Conservation (phyloP, 2,888 invertebrate genomes). For the Synanthedon tipuliformis region DNA sequence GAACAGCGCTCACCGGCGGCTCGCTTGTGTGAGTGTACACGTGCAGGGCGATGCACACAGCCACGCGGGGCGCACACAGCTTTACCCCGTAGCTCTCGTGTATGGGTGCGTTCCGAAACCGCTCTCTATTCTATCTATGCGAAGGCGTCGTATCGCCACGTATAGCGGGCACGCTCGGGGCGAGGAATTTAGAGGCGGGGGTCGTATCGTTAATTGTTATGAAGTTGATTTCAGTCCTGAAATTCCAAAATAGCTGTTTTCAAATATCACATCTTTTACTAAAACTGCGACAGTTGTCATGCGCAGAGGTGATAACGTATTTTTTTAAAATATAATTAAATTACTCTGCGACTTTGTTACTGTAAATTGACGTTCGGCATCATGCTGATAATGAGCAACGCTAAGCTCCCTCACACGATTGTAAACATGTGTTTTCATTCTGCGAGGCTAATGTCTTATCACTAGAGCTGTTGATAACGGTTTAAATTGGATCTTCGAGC, state of each 20-base stretch:
- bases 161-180: conserved; percentile 69
- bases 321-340: background rate
- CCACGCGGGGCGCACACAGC: conserved; percentile 13
- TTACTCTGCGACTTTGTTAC: background rate
- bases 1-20: conserved; percentile 69
- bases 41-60: conserved; percentile 29
- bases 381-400: background rate
- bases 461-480: conserved; percentile 45
- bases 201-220: conserved; percentile 72
- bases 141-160: conserved; percentile 63
- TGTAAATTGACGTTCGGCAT: background rate
- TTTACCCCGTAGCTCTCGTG: conserved; percentile 32
- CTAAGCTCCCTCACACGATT: background rate
- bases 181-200: conserved; percentile 71
- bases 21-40: conserved; percentile 48
- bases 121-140: conserved; percentile 72
- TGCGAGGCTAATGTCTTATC: conserved; percentile 43
- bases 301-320: conserved; percentile 6
- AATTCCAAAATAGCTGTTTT: conserved; percentile 69
- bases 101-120: conserved; percentile 69
- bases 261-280: conserved; percentile 63
- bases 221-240: conserved; percentile 71
- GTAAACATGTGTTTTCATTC: conserved; percentile 18
- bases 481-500: conserved; percentile 28
- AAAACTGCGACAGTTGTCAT: conserved; percentile 20